Conservation (phyloP, 2,113 vertebrate genomes). For the Hoplias malabaricus region DNA sequence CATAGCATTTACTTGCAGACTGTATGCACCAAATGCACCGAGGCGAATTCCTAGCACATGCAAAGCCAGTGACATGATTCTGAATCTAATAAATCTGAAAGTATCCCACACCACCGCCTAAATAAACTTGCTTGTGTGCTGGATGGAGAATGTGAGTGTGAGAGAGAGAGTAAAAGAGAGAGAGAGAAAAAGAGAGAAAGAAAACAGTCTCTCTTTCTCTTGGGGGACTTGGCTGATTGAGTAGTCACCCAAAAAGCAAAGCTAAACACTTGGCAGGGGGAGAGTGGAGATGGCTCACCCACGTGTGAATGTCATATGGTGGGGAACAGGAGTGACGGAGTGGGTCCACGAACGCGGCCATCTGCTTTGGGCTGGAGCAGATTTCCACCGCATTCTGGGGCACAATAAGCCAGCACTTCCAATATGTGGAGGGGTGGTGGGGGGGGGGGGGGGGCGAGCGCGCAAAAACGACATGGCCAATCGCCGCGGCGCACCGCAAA, state of each 20-base stretch:
- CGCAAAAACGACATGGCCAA: slow-evolving; percentile 59
- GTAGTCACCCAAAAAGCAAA: slow-evolving; percentile 69
- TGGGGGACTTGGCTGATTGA: slow-evolving; percentile 69
- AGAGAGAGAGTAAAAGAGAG: neutral
- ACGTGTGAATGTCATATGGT: slow-evolving; percentile 78
- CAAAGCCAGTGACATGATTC: slow-evolving; percentile 18
- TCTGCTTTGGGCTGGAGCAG: slow-evolving; percentile 76
- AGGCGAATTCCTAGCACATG: neutral
- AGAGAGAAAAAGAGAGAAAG: slow-evolving; percentile 10
- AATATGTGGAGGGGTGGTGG: slow-evolving; percentile 60
- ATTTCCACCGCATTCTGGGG: slow-evolving; percentile 75
- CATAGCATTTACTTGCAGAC: neutral
- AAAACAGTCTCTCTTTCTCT: slow-evolving; percentile 52
- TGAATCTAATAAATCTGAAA: slow-evolving; percentile 10
- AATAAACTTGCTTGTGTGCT: slow-evolving; percentile 29
- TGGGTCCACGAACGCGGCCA: slow-evolving; percentile 71
- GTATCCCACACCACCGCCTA: neutral
- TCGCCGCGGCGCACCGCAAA: slow-evolving; percentile 49
- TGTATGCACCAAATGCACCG: neutral
- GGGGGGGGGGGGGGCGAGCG: slow-evolving; percentile 43
- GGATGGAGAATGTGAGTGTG: neutral
- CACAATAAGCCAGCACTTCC: slow-evolving; percentile 73
- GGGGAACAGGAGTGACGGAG: slow-evolving; percentile 73
- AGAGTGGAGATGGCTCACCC: slow-evolving; percentile 66
- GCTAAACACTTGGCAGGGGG: slow-evolving; percentile 67